A percentile compares a stretch with the other conserved stretches of the same genome.
Evolutionary conservation across 2,888 invertebrate species (phyloP).

Genomic region (Trissonchulus latispiculum): DNA sequence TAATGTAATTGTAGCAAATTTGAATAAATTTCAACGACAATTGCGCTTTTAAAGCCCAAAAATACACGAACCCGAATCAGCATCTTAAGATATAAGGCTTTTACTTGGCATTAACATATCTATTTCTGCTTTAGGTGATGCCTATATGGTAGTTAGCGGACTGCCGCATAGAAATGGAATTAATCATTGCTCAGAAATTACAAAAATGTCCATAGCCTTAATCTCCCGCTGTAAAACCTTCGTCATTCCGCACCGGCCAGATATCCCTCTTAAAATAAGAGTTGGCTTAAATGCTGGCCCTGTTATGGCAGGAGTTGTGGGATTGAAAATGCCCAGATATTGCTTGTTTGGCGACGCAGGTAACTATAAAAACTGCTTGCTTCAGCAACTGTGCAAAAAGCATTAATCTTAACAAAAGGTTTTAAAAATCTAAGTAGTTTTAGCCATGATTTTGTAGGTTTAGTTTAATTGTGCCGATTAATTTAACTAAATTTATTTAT

Average conservation of each 20-base stretch:
- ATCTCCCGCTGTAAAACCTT: not conserved
- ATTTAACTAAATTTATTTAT: too few species aligned
- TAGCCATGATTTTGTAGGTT: too few species aligned
- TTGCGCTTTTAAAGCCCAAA: too few species aligned
- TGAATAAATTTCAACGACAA: too few species aligned
- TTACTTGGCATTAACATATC: not conserved
- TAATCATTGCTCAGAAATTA: not conserved
- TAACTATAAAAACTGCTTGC: not conserved
- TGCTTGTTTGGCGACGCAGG: constrained; percentile 14
- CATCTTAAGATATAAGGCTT: too few species aligned
- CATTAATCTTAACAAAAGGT: too few species aligned
- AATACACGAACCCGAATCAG: too few species aligned
- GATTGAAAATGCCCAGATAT: constrained; percentile 16
- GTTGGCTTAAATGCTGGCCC: constrained; percentile 10
- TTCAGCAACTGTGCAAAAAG: too few species aligned
- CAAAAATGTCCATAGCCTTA: not conserved
- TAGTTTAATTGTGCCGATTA: too few species aligned
- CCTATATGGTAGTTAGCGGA: constrained; percentile 6
- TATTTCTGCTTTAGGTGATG: constrained; percentile 6
- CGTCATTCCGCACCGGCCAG: not conserved
- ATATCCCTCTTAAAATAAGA: not conserved
- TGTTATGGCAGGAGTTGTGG: constrained; percentile 11
- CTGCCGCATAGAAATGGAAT: not conserved
- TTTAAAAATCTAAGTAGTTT: too few species aligned
- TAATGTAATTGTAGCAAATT: too few species aligned